These are phyloP conservation scores for Spatulosminthurus flaviceps DNA, from an alignment of 2,888 invertebrate species.

Conservation along the genomic window DNA sequence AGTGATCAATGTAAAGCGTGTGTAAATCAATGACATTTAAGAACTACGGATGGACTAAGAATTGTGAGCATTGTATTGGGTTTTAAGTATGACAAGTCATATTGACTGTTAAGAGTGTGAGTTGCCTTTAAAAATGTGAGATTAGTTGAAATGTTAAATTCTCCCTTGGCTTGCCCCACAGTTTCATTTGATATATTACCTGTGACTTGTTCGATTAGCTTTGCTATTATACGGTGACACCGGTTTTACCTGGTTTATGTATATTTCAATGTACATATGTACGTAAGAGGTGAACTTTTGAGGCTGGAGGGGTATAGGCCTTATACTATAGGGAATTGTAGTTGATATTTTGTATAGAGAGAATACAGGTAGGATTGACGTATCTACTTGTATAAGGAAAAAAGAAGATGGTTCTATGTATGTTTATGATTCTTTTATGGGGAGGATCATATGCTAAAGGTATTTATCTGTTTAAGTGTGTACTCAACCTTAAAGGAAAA, in stretches of 20 bases:
- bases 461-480: background rate
- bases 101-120: slow-evolving; percentile 24
- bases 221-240: slow-evolving; percentile 6
- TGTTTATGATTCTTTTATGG: background rate
- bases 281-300: no score
- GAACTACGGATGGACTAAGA: background rate
- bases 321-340: no score
- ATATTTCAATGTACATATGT: no score
- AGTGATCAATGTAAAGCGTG: no score
- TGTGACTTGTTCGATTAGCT: slow-evolving; percentile 18
- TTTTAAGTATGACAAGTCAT: slow-evolving; percentile 15
- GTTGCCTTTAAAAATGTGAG: background rate
- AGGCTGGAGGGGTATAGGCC: no score
- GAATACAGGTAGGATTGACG: no score
- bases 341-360: no score
- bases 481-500: background rate
- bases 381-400: background rate
- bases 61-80: background rate
- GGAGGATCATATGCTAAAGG: slow-evolving; percentile 3
- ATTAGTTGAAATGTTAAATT: background rate
- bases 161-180: background rate
- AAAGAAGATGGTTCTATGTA: background rate
- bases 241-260: background rate
- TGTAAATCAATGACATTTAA: background rate
- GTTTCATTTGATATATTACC: background rate